These are phyloP conservation scores for Trachythela sp. DNA, from an alignment of 64 coral and sea anemone species.

Conservation along the genomic window DNA sequence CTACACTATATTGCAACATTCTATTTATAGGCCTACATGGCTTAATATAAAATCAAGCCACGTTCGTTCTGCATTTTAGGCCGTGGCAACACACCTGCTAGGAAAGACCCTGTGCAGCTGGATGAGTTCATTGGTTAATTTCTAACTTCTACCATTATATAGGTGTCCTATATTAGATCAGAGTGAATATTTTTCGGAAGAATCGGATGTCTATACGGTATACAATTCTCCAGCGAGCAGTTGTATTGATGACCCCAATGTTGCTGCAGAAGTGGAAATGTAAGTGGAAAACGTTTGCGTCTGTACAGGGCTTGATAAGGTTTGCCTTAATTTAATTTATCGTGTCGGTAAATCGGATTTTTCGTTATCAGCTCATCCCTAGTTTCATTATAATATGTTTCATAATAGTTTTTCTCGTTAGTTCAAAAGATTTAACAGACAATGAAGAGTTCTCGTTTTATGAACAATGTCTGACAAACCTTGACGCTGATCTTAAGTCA, in stretches of 20 bases:
- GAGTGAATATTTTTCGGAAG: neutral
- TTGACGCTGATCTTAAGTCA: neutral
- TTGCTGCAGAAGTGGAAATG: constrained; percentile 20
- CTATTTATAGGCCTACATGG: no score
- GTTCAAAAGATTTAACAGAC: neutral
- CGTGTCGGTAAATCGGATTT: no score
- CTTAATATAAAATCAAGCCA: no score
- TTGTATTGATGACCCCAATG: neutral
- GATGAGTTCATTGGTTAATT: neutral
- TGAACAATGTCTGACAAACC: neutral
- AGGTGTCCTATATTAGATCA: neutral
- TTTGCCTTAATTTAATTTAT: no score
- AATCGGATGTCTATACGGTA: neutral
- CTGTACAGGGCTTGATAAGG: no score
- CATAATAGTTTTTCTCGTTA: neutral
- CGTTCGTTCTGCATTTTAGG: no score
- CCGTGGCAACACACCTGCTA: no score
- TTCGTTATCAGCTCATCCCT: no score
- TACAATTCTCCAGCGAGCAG: constrained; percentile 9
- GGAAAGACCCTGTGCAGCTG: neutral
- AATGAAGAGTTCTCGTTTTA: constrained; percentile 7
- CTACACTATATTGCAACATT: no score
- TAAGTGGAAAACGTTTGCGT: neutral
- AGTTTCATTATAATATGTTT: no score
- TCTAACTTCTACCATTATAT: neutral